Conservation (phyloP, 2,888 invertebrate genomes). For the Drosophila paucipuncta region DNA sequence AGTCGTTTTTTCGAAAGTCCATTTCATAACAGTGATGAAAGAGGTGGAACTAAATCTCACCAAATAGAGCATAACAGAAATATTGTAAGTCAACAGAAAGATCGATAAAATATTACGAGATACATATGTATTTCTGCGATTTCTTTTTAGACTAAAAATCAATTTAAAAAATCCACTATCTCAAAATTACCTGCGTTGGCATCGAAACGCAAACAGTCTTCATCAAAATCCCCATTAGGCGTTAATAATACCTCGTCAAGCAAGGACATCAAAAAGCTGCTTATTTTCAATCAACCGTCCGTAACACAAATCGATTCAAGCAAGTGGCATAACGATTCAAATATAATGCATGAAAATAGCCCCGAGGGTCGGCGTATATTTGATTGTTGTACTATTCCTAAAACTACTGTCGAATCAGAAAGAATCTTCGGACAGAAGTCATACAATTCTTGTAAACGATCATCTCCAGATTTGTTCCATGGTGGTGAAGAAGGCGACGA, state of each 20-base stretch:
- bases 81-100: conserved; percentile 51
- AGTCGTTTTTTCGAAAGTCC: conserved; percentile 55
- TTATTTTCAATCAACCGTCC: conserved; percentile 71
- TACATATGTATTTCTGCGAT: neutral
- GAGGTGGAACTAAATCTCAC: conserved; percentile 65
- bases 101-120: neutral
- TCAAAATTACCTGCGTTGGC: conserved; percentile 69
- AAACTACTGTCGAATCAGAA: conserved; percentile 68
- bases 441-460: conserved; percentile 74
- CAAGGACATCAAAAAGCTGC: conserved; percentile 70
- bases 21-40: conserved; percentile 56
- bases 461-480: conserved; percentile 62
- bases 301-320: conserved; percentile 61
- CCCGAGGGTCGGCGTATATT: conserved; percentile 69
- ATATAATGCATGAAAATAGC: conserved; percentile 54
- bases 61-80: conserved; percentile 67
- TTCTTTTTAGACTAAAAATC: conserved; percentile 67
- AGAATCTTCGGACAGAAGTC: conserved; percentile 75
- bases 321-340: conserved; percentile 70
- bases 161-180: conserved; percentile 71
- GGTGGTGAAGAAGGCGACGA: conserved; percentile 80
- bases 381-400: conserved; percentile 71
- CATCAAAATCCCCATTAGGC: conserved; percentile 60
- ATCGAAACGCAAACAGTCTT: conserved; percentile 71
- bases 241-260: conserved; percentile 62